Evolutionary conservation across 1,140 invertebrate genomes (phyloP).

Genomic region (Leptinotarsa texana): DNA sequence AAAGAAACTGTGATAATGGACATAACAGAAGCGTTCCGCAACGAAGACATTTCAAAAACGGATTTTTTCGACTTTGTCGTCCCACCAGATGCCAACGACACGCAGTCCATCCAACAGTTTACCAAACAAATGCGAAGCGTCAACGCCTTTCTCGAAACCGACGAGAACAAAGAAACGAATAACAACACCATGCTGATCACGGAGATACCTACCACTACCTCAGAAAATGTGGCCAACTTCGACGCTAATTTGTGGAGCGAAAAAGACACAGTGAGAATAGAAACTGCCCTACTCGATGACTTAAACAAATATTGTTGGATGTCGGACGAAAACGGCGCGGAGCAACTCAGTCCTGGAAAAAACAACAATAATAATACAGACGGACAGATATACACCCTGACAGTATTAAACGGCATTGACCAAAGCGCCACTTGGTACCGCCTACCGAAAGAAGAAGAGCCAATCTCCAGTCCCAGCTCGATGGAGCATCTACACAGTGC

Average conservation of each 20-base stretch:
- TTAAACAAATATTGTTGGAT: conserved; percentile 81
- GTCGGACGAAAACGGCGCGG: conserved; percentile 60
- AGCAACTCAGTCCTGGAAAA: conserved; percentile 59
- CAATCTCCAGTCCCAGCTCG: conserved; percentile 63
- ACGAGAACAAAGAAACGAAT: conserved; percentile 69
- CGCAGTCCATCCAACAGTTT: conserved; percentile 64
- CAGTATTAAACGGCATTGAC: conserved; percentile 66
- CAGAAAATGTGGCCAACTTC: conserved; percentile 56
- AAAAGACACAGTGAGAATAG: conserved; percentile 69
- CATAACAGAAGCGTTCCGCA: conserved; percentile 76
- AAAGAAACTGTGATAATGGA: conserved; percentile 65
- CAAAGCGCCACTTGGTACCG: conserved; percentile 59
- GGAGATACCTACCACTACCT: conserved; percentile 52
- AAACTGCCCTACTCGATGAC: conserved; percentile 76
- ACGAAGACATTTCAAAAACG: conserved; percentile 73
- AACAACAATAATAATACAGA: conserved; percentile 58
- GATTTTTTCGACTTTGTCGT: conserved; percentile 87
- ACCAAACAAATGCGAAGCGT: conserved; percentile 66
- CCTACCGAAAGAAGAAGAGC: conserved; percentile 59
- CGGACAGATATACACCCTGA: conserved; percentile 68
- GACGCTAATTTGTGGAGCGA: conserved; percentile 74
- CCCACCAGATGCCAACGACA: conserved; percentile 69
- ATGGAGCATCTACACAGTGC: conserved; percentile 62
- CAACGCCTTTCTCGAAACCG: conserved; percentile 63
- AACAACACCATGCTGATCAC: conserved; percentile 62